Evolutionary conservation across 2,797 vertebrate genomes (phyloP).

Genomic region (Hemibagrus guttatus): DNA sequence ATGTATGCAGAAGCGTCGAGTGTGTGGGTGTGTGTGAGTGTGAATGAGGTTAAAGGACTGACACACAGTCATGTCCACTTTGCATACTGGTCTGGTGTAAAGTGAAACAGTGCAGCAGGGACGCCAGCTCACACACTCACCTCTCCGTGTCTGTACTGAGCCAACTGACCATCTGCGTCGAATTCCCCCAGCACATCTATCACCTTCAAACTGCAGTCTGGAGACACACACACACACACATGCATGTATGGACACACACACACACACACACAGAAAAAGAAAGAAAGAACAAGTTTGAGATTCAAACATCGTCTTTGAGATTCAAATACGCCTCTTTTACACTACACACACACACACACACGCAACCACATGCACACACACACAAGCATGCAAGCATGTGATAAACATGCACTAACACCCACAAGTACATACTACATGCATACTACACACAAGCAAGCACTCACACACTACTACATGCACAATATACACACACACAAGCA

Average conservation of each 20-base stretch:
- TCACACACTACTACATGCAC: not conserved
- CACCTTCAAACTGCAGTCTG: conserved; percentile 90
- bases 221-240: conserved; percentile 21
- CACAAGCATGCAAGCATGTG: too few species aligned
- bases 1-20: not conserved
- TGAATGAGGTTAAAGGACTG: not conserved
- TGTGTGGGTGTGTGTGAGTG: not conserved
- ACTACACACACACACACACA: not conserved
- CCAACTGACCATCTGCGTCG: conserved; percentile 79
- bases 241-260: conserved; percentile 2
- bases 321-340: conserved; percentile 15
- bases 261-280: not conserved
- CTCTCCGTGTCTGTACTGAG: conserved; percentile 81
- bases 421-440: too few species aligned
- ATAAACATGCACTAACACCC: too few species aligned
- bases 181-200: conserved; percentile 89
- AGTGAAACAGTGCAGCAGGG: not conserved
- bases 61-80: conserved; percentile 1
- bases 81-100: not conserved
- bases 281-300: not conserved
- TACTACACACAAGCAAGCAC: too few species aligned
- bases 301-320: conserved; percentile 8
- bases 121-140: conserved; percentile 71
- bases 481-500: not conserved
- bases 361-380: not conserved